These are phyloP conservation scores for Porphyrio hochstetteri DNA, from an alignment of 2,113 vertebrate species.

Conservation along the genomic window DNA sequence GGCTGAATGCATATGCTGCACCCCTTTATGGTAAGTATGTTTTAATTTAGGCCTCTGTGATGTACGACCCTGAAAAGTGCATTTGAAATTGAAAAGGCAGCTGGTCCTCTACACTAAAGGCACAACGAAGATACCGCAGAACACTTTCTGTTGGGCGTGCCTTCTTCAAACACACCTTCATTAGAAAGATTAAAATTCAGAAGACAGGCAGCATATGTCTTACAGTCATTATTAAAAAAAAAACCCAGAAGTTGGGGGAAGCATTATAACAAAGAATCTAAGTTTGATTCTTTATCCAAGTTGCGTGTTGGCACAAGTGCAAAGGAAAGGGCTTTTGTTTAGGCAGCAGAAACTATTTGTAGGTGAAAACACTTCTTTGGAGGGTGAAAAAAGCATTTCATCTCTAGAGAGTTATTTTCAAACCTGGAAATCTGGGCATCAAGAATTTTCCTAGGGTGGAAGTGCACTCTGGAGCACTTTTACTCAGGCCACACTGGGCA, in stretches of 20 bases:
- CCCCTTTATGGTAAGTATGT: constrained; percentile 26
- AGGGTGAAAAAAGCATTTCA: constrained; percentile 2
- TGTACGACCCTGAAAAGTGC: constrained; percentile 46
- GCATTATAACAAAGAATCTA: background rate
- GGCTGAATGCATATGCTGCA: background rate
- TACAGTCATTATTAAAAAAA: constrained; percentile 12
- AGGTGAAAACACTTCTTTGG: constrained; percentile 51
- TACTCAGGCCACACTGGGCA: background rate
- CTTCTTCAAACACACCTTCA: constrained; percentile 57
- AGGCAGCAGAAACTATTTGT: constrained; percentile 29
- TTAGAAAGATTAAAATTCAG: constrained; percentile 47
- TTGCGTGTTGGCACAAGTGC: constrained; percentile 51
- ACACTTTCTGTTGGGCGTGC: constrained; percentile 20
- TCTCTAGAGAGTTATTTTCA: constrained; percentile 9
- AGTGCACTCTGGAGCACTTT: background rate
- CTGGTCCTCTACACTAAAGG: constrained; percentile 27
- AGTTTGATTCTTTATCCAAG: constrained; percentile 48
- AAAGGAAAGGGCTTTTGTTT: constrained; percentile 50
- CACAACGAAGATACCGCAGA: constrained; percentile 16
- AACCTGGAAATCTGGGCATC: background rate
- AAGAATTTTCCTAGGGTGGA: background rate
- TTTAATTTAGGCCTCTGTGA: constrained; percentile 51
- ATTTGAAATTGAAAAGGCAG: constrained; percentile 40
- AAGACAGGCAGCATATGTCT: background rate
- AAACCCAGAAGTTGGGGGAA: background rate